A percentile compares a stretch with the other conserved stretches of the same genome.
Evolutionary conservation across 37 sponge, comb jelly and placozoan species (phyloP).

Genomic region (Aphrocallistes beatrix): DNA sequence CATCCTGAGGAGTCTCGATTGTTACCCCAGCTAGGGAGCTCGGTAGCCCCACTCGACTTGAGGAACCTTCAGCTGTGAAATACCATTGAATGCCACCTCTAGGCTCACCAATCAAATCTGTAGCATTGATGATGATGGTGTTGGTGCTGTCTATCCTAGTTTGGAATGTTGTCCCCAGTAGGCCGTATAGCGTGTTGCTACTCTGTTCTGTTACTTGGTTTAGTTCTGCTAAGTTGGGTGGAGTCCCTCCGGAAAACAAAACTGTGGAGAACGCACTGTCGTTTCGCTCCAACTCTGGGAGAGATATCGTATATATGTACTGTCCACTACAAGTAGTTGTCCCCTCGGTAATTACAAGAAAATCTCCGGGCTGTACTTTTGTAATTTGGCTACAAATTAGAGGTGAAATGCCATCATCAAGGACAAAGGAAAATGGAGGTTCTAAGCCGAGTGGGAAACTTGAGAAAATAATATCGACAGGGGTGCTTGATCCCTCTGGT

Average conservation of each 20-base stretch:
- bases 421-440: not conserved
- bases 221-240: not conserved
- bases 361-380: not conserved
- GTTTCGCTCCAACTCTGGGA: too few species aligned
- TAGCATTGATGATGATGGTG: not conserved
- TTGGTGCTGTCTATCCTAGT: not conserved
- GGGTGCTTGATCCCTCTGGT: not conserved
- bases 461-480: not conserved
- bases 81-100: not conserved
- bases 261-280: not conserved
- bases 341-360: not conserved
- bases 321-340: not conserved
- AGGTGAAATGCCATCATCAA: not conserved
- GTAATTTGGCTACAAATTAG: not conserved
- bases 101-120: not conserved
- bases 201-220: not conserved
- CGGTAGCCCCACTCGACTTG: not conserved
- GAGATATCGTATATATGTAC: not conserved
- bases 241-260: not conserved
- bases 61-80: not conserved
- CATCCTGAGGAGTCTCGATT: not conserved
- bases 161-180: not conserved
- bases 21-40: not conserved
- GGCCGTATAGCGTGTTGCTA: not conserved
- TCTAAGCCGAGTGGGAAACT: too few species aligned